phyloP scores from a whole-genome alignment of 2,888 invertebrate species.

The Metacarcinus magister region DNA sequence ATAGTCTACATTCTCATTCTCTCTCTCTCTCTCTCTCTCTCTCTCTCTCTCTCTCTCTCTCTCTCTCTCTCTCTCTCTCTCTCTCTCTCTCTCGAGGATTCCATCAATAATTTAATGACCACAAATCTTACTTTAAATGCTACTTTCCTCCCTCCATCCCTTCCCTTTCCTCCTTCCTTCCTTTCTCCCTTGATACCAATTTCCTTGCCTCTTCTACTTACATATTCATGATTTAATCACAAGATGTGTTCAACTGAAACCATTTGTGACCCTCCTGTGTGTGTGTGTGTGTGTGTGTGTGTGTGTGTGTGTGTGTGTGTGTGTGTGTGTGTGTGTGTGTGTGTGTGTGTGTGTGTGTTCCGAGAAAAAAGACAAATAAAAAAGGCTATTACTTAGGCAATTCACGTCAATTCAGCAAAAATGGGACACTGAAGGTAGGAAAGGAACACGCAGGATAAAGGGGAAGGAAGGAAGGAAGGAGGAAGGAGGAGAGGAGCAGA shows the following conservation, averaged over 20 bases:
- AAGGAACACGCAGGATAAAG: neutral
- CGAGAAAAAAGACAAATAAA: neutral
- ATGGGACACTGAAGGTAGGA: neutral
- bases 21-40: neutral
- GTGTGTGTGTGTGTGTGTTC: neutral
- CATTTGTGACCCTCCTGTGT: neutral
- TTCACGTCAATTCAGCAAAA: neutral
- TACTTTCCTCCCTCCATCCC: neutral
- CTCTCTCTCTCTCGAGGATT: neutral
- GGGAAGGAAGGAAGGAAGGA: neutral
- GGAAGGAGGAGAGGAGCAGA: neutral
- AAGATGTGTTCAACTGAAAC: conserved; percentile 11
- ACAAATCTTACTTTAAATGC: neutral
- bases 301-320: conserved; percentile 9
- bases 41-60: neutral
- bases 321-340: conserved; percentile 2
- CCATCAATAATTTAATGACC: neutral
- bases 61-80: neutral
- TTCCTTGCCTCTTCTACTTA: conserved; percentile 1
- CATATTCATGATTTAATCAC: conserved; percentile 48
- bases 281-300: conserved; percentile 39
- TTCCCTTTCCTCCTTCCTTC: neutral
- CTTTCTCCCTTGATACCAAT: conserved; percentile 6
- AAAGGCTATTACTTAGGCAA: neutral
- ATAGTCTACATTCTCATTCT: no score